These are phyloP conservation scores for Pristionchus pacificus DNA, from an alignment of 1,140 invertebrate genomes.

Conservation along the genomic window DNA sequence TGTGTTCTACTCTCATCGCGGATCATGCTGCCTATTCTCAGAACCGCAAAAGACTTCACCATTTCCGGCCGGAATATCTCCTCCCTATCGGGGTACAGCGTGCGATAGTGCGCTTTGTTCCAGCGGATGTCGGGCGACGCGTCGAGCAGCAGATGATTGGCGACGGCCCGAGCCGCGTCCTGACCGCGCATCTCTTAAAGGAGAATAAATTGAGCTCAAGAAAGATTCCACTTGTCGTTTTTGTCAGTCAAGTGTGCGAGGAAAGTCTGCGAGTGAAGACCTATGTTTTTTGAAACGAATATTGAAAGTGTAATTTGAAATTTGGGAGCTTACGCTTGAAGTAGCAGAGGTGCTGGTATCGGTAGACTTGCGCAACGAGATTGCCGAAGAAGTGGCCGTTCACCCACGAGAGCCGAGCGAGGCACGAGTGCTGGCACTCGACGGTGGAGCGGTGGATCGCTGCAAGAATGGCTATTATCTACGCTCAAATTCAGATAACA, in stretches of 20 bases:
- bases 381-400: not conserved
- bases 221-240: too few relatives aligned
- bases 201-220: too few relatives aligned
- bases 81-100: not conserved
- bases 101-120: not conserved
- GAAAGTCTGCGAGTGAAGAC: too few relatives aligned
- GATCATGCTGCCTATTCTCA: not conserved
- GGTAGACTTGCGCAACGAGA: not conserved
- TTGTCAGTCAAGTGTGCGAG: too few relatives aligned
- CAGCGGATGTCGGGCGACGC: not conserved
- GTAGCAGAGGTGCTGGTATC: not conserved
- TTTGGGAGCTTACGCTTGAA: not conserved
- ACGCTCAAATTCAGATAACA: too few relatives aligned
- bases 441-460: not conserved
- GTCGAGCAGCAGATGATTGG: not conserved
- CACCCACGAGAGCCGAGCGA: not conserved
- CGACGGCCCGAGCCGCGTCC: not conserved
- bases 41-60: not conserved
- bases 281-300: too few relatives aligned
- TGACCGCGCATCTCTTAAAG: not conserved
- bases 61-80: not conserved
- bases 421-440: not conserved
- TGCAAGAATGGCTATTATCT: too few relatives aligned
- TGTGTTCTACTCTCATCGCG: not conserved
- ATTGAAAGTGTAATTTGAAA: too few relatives aligned